Base-by-base conservation (phyloP, 2,888 invertebrate species). In the Tyria jacobaeae region DNA sequence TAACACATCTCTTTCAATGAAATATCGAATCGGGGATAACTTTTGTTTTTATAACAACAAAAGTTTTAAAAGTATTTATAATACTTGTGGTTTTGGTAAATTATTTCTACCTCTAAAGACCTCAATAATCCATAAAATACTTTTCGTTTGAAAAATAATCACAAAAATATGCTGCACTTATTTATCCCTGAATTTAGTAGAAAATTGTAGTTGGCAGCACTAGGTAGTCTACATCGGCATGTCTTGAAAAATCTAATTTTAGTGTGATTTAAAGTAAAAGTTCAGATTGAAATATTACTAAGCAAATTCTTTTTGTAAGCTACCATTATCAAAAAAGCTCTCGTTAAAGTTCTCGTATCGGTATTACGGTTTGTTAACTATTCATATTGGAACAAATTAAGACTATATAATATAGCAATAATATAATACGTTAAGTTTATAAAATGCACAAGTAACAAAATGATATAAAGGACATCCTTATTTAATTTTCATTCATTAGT, bases 371-470 rank as follows among this genome's bases (percentile, higher is more conserved):
- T 15, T n/a, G 54, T 39, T 53, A 34, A 34, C 17, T 59, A 53
- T 53, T 48, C 17, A 53, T 75, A 73, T 72, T 72, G 75, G 66
- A 75, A 72, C 75, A 64, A 72, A 14, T 70, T 66, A 75, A 74
- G 75, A 72, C 73, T 75, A 68, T 64, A 48, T 66, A 60, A 74
- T 72, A 69, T 75, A 75, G 73, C 73, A 75, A 75, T 75, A 73
- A 39, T 63, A 47, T 62, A 31, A 31, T 65, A 54, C 24, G 51
- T 64, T 68, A 74, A 66, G 59, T 68, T 71, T 71, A 60, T 39
- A 71, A 60, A 64, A 61, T 64, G 68, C 64, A 74, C 63, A 64
- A 55, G 54, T 59, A 59, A 27, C 14, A 34, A 17, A 50, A n/a
- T 44, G 17, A n/a, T n/a, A n/a, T n/a, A 31, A 31, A 31, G 27